A percentile compares a stretch with the other conserved stretches of the same genome.
These are phyloP conservation scores for Drosophila triauraria DNA, from an alignment of 1,140 invertebrate genomes.

Conservation along the genomic window DNA sequence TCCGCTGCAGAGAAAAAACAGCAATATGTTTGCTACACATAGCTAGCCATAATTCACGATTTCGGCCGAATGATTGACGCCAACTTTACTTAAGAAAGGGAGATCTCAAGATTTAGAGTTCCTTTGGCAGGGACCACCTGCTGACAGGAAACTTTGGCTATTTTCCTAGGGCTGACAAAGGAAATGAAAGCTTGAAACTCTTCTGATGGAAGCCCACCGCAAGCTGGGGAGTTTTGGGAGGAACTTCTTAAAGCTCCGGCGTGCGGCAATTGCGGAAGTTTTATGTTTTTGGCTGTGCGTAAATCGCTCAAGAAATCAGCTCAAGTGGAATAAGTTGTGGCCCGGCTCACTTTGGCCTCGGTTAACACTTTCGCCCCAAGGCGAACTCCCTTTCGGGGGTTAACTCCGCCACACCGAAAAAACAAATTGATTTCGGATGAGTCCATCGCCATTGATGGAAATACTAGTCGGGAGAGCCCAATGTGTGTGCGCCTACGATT, in stretches of 20 bases:
- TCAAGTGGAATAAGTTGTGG: conserved; percentile 83
- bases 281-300: conserved; percentile 81
- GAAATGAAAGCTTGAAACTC: conserved; percentile 51
- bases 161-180: conserved; percentile 53
- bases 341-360: conserved; percentile 60
- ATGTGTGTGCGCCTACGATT: conserved; percentile 48
- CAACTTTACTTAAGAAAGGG: conserved; percentile 15
- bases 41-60: conserved; percentile 61
- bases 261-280: conserved; percentile 72
- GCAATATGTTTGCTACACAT: conserved; percentile 31
- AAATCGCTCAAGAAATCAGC: conserved; percentile 80
- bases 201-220: conserved; percentile 29
- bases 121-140: conserved; percentile 69
- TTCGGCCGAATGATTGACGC: conserved; percentile 67
- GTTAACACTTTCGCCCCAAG: conserved; percentile 61
- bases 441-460: conserved; percentile 67
- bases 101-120: conserved; percentile 72
- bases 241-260: conserved; percentile 45
- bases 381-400: conserved; percentile 7
- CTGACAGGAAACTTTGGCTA: conserved; percentile 68
- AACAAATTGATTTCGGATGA: conserved; percentile 80
- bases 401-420: conserved; percentile 28
- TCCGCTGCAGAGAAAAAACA: conserved; percentile 58
- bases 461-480: conserved; percentile 44
- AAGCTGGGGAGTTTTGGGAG: neutral